A percentile compares a stretch with the other conserved stretches of the same genome.
Evolutionary conservation across 64 coral and sea anemone genomes (phyloP).

Genomic region (Hydrozoanthus tunicans): DNA sequence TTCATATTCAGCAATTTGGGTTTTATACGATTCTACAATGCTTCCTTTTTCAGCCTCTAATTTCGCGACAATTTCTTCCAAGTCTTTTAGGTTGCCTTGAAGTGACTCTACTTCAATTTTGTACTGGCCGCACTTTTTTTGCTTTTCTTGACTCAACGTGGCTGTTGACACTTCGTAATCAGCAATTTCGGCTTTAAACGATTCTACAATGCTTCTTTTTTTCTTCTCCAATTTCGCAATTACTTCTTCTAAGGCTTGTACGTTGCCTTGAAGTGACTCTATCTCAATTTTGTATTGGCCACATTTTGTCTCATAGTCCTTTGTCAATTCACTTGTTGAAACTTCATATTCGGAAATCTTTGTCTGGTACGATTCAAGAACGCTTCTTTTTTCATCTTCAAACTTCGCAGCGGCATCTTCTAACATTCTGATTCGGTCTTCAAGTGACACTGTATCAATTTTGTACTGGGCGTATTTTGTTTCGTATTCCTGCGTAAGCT

Average conservation of each 20-base stretch:
- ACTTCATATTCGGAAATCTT: background rate
- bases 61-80: background rate
- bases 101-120: background rate
- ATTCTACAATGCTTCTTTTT: background rate
- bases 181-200: background rate
- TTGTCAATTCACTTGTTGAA: background rate
- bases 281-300: background rate
- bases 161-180: background rate
- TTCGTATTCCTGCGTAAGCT: too few relatives aligned
- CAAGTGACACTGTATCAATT: too few relatives aligned
- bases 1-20: background rate
- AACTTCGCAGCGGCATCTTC: background rate
- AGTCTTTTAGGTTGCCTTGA: background rate
- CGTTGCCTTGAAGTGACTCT: background rate
- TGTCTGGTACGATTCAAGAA: background rate
- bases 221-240: background rate
- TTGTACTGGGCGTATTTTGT: too few relatives aligned
- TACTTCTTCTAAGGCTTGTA: background rate
- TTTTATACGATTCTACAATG: background rate
- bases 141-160: background rate
- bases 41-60: background rate
- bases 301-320: slow-evolving; percentile 5
- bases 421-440: background rate
- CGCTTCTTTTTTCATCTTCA: background rate
- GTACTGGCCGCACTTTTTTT: background rate